Conservation (phyloP, 2,888 invertebrate genomes). For the Oasisia sp. region DNA sequence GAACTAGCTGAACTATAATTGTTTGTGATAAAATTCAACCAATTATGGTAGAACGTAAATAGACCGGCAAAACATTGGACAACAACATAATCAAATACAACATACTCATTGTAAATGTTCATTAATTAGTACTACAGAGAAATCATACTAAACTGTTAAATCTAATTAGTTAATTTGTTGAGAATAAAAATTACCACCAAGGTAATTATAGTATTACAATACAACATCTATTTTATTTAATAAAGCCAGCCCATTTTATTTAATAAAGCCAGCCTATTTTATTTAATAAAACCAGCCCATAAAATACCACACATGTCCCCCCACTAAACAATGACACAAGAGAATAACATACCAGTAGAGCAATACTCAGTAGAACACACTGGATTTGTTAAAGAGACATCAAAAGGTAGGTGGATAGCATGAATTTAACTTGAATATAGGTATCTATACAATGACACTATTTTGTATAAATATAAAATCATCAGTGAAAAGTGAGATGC, state of each 20-base stretch:
- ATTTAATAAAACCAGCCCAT: neutral
- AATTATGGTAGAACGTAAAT: too few relatives aligned
- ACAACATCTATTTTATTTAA: neutral
- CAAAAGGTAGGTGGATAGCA: neutral
- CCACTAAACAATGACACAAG: neutral
- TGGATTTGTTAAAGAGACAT: neutral
- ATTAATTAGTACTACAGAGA: too few relatives aligned
- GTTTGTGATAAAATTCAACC: too few relatives aligned
- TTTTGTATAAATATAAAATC: neutral
- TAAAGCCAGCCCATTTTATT: neutral
- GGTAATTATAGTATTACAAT: neutral
- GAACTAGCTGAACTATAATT: too few relatives aligned
- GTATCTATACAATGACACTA: neutral
- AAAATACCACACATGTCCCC: neutral
- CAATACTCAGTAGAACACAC: neutral
- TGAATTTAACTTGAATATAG: neutral
- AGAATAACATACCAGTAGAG: neutral
- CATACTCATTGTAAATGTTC: too few relatives aligned
- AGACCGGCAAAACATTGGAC: too few relatives aligned
- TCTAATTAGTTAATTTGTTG: too few relatives aligned
- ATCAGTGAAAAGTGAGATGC: neutral
- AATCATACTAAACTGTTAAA: too few relatives aligned
- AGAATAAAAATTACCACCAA: neutral
- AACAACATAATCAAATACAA: too few relatives aligned
- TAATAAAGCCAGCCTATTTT: neutral